Base-by-base conservation (phyloP, 2,888 invertebrate species). In the Xylocampa areola region DNA sequence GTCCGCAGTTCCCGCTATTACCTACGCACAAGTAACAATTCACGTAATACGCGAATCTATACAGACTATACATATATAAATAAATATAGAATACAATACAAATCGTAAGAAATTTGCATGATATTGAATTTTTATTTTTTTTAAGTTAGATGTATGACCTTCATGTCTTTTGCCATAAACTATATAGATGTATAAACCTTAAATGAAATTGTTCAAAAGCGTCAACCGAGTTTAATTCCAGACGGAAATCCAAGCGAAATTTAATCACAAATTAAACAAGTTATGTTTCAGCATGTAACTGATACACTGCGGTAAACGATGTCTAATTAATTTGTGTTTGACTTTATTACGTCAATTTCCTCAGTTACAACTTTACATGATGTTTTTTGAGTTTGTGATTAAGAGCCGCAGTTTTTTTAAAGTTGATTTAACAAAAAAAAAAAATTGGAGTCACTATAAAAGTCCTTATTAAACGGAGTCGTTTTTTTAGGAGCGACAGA, bases 381-480 rank as follows among this genome's bases (percentile, higher is more conserved):
- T 58, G 40, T 58, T 21, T 57, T 58, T 54, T 21, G 23, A 25
- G 8, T 25, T n/a, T 32, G 17, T 49, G 16, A 40, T 41, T 32
- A 51, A 14, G 35, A 17, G 23, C 11, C 11, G 17, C 2, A 48
- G 13, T 30, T 39, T 55, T 50, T 14, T 13, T 2, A 30, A 32
- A 13, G 35, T 27, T 43, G 33, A 35, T 52, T 54, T n/a, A 30
- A 8, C 17, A 11, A 37, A 43, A 48, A n/a, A n/a, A 53, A 51
- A 19, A 59, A 44, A 63, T 23, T 50, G 0, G 51, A 58, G 48
- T 48, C 54, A 39, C 54, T 47, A 52, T 49, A 67, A 68, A 70
- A 69, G 77, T 78, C 74, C 79, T 89, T 89, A 90, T 88, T 88
- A 88, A 90, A 90, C 84, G 79, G 82, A 87, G 82, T 86, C 78